Base-by-base conservation (phyloP, 2,797 vertebrate genomes). In the Tokudaia tokunoshimensis region DNA sequence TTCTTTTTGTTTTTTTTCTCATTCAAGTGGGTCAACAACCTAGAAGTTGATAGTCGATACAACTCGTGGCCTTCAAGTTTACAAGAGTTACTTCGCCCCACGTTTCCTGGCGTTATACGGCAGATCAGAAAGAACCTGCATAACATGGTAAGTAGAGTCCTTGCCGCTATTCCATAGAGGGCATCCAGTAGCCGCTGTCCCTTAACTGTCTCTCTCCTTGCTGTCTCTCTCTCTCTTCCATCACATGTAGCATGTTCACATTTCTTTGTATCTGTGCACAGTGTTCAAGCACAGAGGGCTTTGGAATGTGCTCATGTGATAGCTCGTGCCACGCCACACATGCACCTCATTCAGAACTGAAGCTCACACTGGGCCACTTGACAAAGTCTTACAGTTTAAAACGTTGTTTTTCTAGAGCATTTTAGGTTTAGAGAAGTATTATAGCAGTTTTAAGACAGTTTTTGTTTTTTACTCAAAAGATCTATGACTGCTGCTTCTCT, bases 101-200 rank as follows among this genome's bases (percentile, higher is more conserved):
- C 99, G 0, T 99, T 99, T 98, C 99, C 99, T 0, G 99, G 99
- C 11, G 99, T 99, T 96, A 99, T 99, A 97, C 98, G 99, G 92
- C 99, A 99, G 98, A 99, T 99, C 82, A 99, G 99, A 89, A 99
- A 99, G 98, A 99, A 99, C 98, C 99, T 99, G 97, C 99, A 99
- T 98, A 99, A 99, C 97, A 99, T 99, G 98, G 99, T 99, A 97
- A 97, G 99, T 72, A 72, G 67, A 20, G 70, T 37, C n/a, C n/a
- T 72, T 37, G 70, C n/a, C 3, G 8, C 67, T 19, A 34, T n/a
- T 7, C 67, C 0, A 0, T 31, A 59, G 59, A 6, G 8, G 59
- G 20, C 59, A 22, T 61, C 59, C 20, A 20, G 67, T 72, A n/a
- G 67, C 67, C 15, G 34, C 67, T 7, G 34, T 67, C 34, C 70